Evolutionary conservation across 2,113 vertebrate species (phyloP).

Genomic region (Geothlypis trichas): DNA sequence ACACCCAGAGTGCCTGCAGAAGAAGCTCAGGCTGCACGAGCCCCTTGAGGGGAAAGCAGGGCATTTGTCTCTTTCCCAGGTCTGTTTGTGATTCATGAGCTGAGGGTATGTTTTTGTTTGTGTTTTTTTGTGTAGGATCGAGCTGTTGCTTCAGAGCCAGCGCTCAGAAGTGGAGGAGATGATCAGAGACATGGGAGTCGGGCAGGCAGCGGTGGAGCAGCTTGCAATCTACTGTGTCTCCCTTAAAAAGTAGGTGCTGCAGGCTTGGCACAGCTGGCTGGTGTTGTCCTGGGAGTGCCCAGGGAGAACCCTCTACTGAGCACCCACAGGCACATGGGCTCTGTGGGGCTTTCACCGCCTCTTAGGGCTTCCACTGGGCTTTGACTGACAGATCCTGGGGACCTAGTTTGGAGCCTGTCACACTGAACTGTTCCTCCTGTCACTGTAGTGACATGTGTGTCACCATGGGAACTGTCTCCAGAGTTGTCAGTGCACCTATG

Average conservation of each 20-base stretch:
- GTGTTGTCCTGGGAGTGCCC: background rate
- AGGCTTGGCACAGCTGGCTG: background rate
- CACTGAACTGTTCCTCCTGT: constrained; percentile 18
- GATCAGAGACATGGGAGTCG: constrained; percentile 91
- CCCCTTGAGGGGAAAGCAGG: background rate
- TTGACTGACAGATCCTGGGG: constrained; percentile 23
- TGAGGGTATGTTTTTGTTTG: background rate
- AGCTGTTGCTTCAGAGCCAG: constrained; percentile 88
- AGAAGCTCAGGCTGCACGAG: background rate
- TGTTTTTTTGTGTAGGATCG: constrained; percentile 77
- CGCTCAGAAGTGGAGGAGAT: constrained; percentile 91
- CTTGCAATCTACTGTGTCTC: constrained; percentile 94
- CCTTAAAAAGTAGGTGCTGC: constrained; percentile 88
- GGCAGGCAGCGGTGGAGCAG: constrained; percentile 90
- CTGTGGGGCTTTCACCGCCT: accelerated
- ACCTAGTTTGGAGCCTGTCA: constrained; percentile 44
- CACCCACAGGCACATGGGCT: accelerated
- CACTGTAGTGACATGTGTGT: constrained; percentile 33
- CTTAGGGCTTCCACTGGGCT: background rate
- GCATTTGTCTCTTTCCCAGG: background rate
- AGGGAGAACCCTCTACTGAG: background rate
- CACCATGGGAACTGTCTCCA: constrained; percentile 65
- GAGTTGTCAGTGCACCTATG: constrained; percentile 37
- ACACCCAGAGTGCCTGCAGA: background rate
- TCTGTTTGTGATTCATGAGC: background rate